These are phyloP conservation scores for Enteromius treurensis DNA, from an alignment of 2,797 vertebrate species.

Conservation along the genomic window DNA sequence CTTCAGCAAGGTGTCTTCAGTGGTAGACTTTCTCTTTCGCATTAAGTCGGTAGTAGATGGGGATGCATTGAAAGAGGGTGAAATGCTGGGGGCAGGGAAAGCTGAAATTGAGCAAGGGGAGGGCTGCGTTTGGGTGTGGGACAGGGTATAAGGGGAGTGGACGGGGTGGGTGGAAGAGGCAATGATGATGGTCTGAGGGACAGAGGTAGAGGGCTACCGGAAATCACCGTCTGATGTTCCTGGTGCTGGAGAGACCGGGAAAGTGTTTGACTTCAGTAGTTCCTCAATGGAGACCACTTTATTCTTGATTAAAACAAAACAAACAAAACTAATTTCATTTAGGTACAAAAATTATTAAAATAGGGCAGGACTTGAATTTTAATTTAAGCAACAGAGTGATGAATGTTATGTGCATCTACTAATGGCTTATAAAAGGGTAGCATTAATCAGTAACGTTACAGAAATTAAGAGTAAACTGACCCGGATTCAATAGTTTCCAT, in stretches of 20 bases:
- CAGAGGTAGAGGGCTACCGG: not conserved
- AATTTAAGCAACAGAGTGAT: not conserved
- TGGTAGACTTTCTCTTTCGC: not conserved
- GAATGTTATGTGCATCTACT: not conserved
- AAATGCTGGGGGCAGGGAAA: not conserved
- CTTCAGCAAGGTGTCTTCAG: not conserved
- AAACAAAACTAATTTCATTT: not conserved
- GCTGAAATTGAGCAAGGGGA: constrained; percentile 10
- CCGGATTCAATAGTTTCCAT: not conserved
- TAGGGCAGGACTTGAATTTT: not conserved
- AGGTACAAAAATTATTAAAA: not conserved
- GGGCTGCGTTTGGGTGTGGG: not conserved
- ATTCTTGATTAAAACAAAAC: not conserved
- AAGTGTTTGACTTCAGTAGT: not conserved
- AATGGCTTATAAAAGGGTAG: not conserved
- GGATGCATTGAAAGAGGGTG: not conserved
- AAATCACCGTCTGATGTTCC: not conserved
- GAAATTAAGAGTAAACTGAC: not conserved
- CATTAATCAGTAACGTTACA: not conserved
- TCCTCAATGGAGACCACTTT: not conserved
- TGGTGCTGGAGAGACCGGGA: not conserved
- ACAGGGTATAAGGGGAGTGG: not conserved
- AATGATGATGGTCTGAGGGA: not conserved
- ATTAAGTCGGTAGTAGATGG: not conserved
- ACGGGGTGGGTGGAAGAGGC: not conserved